Conservation (phyloP, 1,140 invertebrate species). For the Lanistes nyassanus region DNA sequence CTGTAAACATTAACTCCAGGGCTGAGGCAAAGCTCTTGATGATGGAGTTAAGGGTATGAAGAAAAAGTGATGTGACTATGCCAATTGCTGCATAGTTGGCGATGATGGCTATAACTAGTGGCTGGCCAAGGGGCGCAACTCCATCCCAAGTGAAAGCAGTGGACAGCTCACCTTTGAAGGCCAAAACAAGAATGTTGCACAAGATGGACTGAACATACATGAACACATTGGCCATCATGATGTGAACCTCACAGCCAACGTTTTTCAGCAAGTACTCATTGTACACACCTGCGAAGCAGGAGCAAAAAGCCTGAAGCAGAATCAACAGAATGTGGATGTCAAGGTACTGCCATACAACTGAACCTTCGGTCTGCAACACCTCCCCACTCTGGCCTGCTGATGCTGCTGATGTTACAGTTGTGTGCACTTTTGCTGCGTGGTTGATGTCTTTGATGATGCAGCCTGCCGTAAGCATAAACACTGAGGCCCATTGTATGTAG, state of each 20-base stretch:
- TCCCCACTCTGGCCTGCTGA: background rate
- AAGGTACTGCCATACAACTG: slow-evolving; percentile 60
- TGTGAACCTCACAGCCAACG: slow-evolving; percentile 81
- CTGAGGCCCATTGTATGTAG: slow-evolving; percentile 87
- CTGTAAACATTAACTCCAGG: slow-evolving; percentile 90
- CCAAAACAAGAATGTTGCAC: slow-evolving; percentile 81
- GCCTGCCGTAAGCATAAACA: slow-evolving; percentile 86
- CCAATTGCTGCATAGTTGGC: slow-evolving; percentile 91
- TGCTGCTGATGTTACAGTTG: background rate
- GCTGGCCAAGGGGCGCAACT: slow-evolving; percentile 73
- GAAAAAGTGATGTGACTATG: slow-evolving; percentile 93
- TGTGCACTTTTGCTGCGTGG: slow-evolving; percentile 66
- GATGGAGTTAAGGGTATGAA: slow-evolving; percentile 94
- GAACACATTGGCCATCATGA: slow-evolving; percentile 94
- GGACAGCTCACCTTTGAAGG: slow-evolving; percentile 65
- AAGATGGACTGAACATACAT: slow-evolving; percentile 96
- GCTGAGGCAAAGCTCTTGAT: slow-evolving; percentile 96
- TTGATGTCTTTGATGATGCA: slow-evolving; percentile 91
- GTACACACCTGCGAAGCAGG: slow-evolving; percentile 94
- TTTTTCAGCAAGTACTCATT: slow-evolving; percentile 94
- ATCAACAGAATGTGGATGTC: slow-evolving; percentile 81
- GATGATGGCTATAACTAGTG: slow-evolving; percentile 83
- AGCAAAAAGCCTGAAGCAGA: slow-evolving; percentile 85
- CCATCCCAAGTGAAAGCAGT: slow-evolving; percentile 43
- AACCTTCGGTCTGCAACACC: background rate